Percentiles rank a stretch among this genome's conserved stretches.
Conservation (phyloP, 2,113 vertebrate species). For the Eudyptes chrysolophus region DNA sequence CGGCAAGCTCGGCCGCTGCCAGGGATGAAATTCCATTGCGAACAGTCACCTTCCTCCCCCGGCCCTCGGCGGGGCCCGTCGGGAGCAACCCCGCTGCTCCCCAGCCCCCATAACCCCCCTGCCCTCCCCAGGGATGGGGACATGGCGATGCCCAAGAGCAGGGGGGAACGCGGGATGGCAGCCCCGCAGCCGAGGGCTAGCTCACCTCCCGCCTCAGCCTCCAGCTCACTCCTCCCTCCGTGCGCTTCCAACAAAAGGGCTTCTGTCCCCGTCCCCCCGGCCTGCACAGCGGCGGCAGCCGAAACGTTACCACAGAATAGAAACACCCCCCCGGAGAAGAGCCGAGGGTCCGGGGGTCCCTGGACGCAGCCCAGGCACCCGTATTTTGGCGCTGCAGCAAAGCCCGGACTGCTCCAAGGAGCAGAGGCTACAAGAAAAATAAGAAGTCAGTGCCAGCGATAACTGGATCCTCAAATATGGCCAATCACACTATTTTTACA, state of each 20-base stretch:
- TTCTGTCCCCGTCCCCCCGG: background rate
- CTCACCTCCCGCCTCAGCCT: background rate
- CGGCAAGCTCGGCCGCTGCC: background rate
- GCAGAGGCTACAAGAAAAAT: background rate
- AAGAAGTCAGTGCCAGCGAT: background rate
- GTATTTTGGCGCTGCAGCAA: background rate
- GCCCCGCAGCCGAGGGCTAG: background rate
- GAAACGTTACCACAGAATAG: background rate
- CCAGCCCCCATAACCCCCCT: accelerated
- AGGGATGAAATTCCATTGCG: background rate
- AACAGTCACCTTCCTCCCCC: background rate
- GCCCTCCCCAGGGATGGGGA: background rate
- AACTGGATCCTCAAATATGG: slow-evolving; percentile 20
- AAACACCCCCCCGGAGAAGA: background rate
- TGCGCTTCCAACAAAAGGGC: background rate
- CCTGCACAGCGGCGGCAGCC: accelerated
- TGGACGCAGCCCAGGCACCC: background rate
- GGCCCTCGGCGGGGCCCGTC: accelerated
- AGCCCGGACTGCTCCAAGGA: background rate
- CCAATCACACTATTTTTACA: slow-evolving; percentile 41
- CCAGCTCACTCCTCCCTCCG: background rate
- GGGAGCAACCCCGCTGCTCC: background rate
- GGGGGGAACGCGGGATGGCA: background rate
- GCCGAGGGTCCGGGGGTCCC: background rate
- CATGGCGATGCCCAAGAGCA: accelerated